Evolutionary conservation across 2,888 invertebrate genomes (phyloP), one percentile per base, ranked within the genome.

Genomic region (Pachliopta kotzebuea): DNA sequence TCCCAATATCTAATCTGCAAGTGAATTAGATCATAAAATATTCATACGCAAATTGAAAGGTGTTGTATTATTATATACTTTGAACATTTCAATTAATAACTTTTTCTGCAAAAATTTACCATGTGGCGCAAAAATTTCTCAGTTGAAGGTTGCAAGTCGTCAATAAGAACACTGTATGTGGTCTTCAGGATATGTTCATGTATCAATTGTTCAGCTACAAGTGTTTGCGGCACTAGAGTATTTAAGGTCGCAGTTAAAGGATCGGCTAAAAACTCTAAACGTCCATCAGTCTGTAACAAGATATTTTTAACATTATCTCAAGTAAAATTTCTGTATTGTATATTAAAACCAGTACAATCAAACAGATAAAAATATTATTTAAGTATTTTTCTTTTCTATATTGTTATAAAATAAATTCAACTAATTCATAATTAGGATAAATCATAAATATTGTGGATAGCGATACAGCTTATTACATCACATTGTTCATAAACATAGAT

Each of bases 1-100:
- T 97, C 97, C 94, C 98, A 96, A 76, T 97, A 98, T 74, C 95
- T 95, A 24, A 97, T 92, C 87, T 96, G 94, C 69, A 94, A 93
- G 53, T 94, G 4, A 54, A 18, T 54, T 26, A 54, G 54, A 26
- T 21, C 17, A 76, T n/a, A 23, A n/a, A 21, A 21, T 9, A 52
- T n/a, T 7, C 42, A 49, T 20, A 49, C n/a, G 20, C 49, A 49
- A 0, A 37, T 37, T 37, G 2, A 37, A 37, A 37, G 37, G 4
- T 11, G 14, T 37, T 8, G 8, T 31, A 37, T 37, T 37, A 37
- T 2, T 14, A 8, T n/a, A n/a, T 6, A 45, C 7, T 45, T n/a
- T n/a, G 4, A 45, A 45, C 0, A 45, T 2, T 45, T 45, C 4
- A 45, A n/a, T 45, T 45, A 52, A 4, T 2, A 18, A n/a, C 6